phyloP scores from a whole-genome alignment of 2,888 invertebrate genomes.

The Calameuta idolon region DNA sequence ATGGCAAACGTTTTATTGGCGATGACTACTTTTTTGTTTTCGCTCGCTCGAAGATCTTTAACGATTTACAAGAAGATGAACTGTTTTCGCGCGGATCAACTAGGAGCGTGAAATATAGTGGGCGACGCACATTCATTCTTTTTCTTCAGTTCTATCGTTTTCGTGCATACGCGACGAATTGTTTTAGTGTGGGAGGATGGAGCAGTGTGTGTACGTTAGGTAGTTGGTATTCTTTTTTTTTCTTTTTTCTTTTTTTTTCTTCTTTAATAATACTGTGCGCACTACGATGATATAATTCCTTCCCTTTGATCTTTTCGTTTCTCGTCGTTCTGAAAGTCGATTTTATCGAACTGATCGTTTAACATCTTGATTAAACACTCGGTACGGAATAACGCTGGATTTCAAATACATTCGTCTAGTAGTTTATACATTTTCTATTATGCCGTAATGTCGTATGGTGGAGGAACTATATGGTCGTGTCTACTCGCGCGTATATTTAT shows the following conservation, averaged over 20 bases:
- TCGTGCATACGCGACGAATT: background rate
- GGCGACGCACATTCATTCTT: background rate
- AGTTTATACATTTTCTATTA: background rate
- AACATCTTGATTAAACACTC: background rate
- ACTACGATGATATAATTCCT: background rate
- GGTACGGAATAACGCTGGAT: background rate
- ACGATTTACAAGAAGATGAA: background rate
- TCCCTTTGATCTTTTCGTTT: background rate
- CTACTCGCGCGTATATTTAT: constrained; percentile 38
- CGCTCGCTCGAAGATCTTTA: background rate
- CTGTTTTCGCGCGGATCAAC: background rate
- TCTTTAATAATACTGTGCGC: background rate
- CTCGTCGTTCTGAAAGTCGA: background rate
- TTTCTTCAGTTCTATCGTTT: background rate
- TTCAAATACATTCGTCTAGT: background rate
- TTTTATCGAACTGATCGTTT: background rate
- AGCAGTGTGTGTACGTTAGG: background rate
- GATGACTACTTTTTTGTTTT: background rate
- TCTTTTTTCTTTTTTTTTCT: background rate
- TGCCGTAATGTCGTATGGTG: constrained; percentile 43
- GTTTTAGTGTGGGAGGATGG: background rate
- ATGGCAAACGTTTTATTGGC: background rate
- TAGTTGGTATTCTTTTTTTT: background rate
- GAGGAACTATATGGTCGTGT: constrained; percentile 56
- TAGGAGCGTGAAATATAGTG: background rate